Percentiles rank a stretch among this genome's conserved stretches.
These are phyloP conservation scores for Shinisaurus crocodilurus DNA, from an alignment of 2,113 vertebrate species.

Conservation along the genomic window DNA sequence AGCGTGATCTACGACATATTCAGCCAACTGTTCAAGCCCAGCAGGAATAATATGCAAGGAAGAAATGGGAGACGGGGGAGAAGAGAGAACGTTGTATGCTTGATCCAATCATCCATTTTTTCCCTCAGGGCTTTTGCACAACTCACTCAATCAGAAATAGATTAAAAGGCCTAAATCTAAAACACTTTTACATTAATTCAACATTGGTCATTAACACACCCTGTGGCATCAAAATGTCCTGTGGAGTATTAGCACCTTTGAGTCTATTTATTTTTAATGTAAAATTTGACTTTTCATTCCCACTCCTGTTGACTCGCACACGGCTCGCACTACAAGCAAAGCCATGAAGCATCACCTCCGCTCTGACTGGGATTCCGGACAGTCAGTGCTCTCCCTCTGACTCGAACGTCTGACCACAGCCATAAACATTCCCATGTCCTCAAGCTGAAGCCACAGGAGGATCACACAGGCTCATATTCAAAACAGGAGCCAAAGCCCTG, in stretches of 20 bases:
- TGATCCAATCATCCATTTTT: not conserved
- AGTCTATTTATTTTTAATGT: slow-evolving; percentile 34
- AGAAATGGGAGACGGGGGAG: not conserved
- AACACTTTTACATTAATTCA: slow-evolving; percentile 3
- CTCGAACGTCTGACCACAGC: slow-evolving; percentile 48
- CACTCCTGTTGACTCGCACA: slow-evolving; percentile 64
- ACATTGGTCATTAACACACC: slow-evolving; percentile 17
- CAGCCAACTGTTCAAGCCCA: slow-evolving; percentile 68
- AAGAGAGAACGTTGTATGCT: not conserved
- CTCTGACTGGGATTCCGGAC: too few species aligned
- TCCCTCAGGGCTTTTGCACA: not conserved
- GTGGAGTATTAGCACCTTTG: slow-evolving; percentile 32
- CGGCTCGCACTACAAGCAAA: slow-evolving; percentile 66
- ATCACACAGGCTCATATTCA: not conserved
- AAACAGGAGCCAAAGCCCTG: not conserved
- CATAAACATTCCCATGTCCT: not conserved
- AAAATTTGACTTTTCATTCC: not conserved
- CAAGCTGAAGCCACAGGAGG: not conserved
- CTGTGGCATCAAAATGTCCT: not conserved
- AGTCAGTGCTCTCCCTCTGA: slow-evolving; percentile 51
- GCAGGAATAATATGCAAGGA: slow-evolving; percentile 58
- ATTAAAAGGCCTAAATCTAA: slow-evolving; percentile 10
- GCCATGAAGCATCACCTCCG: slow-evolving; percentile 50
- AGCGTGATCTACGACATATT: slow-evolving; percentile 66
- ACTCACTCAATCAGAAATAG: not conserved